These are phyloP conservation scores for Xerus inauris DNA, from an alignment of 2,113 vertebrate genomes.

Conservation along the genomic window DNA sequence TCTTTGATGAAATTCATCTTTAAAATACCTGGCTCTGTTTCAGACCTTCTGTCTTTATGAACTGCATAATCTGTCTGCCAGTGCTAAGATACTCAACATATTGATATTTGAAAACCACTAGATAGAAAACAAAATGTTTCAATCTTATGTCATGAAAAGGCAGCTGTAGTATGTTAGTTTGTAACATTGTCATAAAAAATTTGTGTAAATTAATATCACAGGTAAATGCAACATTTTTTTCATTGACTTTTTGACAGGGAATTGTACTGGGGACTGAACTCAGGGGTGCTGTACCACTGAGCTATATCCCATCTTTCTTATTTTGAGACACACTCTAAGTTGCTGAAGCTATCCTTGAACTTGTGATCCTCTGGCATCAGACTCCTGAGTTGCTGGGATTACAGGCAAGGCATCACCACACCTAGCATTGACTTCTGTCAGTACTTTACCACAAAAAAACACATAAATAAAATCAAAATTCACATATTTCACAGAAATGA, in stretches of 20 bases:
- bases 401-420: too few relatives aligned
- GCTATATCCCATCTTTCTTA: too few relatives aligned
- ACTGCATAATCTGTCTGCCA: neutral
- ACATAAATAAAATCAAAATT: conserved; percentile 3
- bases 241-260: too few relatives aligned
- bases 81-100: neutral
- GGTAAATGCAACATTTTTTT: neutral
- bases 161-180: conserved; percentile 8
- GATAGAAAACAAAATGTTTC: conserved; percentile 47
- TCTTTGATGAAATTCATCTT: conserved; percentile 28
- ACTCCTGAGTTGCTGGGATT: too few relatives aligned
- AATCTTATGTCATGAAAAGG: conserved; percentile 39
- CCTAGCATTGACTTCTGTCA: neutral
- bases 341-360: too few relatives aligned
- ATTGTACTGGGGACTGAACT: too few relatives aligned
- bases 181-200: neutral
- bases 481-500: neutral
- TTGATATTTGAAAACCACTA: conserved; percentile 32
- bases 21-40: neutral
- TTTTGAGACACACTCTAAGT: too few relatives aligned
- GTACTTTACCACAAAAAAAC: neutral
- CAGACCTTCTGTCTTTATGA: conserved; percentile 43
- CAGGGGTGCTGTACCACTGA: too few relatives aligned
- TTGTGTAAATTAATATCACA: conserved; percentile 12
- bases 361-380: too few relatives aligned